phyloP scores from a whole-genome alignment of 1,140 invertebrate genomes.

The Drosophila funebris region DNA sequence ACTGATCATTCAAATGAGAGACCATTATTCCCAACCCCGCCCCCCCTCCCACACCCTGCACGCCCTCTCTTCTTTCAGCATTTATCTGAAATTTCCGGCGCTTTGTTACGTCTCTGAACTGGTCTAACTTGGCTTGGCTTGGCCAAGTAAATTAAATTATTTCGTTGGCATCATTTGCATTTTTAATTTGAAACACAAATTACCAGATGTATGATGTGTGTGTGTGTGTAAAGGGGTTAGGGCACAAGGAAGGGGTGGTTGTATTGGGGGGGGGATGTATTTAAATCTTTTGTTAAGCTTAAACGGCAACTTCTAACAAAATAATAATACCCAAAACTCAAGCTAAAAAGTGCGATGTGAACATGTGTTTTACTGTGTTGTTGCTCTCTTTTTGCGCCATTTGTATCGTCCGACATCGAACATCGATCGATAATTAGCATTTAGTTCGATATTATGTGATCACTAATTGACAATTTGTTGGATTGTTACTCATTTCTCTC shows the following conservation, averaged over 20 bases:
- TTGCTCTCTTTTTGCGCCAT: slow-evolving; percentile 22
- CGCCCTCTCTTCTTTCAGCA: not conserved
- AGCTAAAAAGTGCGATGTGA: slow-evolving; percentile 70
- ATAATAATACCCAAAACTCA: slow-evolving; percentile 26
- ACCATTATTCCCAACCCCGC: not conserved
- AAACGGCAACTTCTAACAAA: slow-evolving; percentile 29
- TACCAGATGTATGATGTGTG: slow-evolving; percentile 14
- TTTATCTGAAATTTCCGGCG: slow-evolving; percentile 68
- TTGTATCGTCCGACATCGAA: slow-evolving; percentile 1
- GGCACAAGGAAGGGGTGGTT: not conserved
- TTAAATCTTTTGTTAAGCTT: slow-evolving; percentile 22
- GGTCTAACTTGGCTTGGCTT: slow-evolving; percentile 23
- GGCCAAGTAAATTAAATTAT: slow-evolving; percentile 68
- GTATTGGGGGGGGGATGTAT: not conserved
- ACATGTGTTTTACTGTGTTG: slow-evolving; percentile 66
- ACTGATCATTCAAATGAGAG: slow-evolving; percentile 50
- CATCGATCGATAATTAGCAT: slow-evolving; percentile 34
- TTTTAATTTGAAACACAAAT: slow-evolving; percentile 80
- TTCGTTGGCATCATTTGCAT: slow-evolving; percentile 70
- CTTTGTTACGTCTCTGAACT: slow-evolving; percentile 61
- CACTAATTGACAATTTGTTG: slow-evolving; percentile 41
- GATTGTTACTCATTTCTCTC: not conserved
- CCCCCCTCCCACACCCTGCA: not conserved
- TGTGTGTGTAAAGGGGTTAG: too few species aligned
- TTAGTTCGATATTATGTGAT: slow-evolving; percentile 18